Conservation (phyloP, 35 echinoderm and acorn worm species). For the Heliocidaris tuberculata region DNA sequence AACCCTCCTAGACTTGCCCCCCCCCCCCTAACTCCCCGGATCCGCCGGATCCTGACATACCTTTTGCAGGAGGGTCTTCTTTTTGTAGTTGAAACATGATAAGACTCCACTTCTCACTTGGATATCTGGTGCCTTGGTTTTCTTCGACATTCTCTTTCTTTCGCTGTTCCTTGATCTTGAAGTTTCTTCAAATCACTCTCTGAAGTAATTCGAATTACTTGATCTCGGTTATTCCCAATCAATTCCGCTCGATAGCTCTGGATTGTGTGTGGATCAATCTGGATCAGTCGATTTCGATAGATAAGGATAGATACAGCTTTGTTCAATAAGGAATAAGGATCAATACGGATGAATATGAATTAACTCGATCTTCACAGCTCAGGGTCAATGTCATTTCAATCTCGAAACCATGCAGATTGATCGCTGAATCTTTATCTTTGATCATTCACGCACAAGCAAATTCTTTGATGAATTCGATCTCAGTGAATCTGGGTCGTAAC, state of each 20-base stretch:
- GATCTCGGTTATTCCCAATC: neutral
- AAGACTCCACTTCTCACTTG: neutral
- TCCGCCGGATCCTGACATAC: neutral
- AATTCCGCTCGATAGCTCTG: neutral
- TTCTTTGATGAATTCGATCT: too few relatives aligned
- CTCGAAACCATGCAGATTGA: too few relatives aligned
- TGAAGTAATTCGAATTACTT: neutral
- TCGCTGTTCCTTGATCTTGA: neutral
- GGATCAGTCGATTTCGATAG: neutral
- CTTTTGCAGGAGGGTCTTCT: neutral
- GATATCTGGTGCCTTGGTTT: neutral
- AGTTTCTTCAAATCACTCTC: neutral
- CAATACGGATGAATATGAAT: too few relatives aligned
- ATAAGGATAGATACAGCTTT: too few relatives aligned
- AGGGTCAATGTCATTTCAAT: too few relatives aligned
- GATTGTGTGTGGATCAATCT: neutral
- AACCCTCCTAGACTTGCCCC: neutral
- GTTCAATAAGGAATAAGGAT: too few relatives aligned
- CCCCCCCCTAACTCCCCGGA: neutral
- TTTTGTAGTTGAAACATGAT: neutral
- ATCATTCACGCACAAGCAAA: too few relatives aligned
- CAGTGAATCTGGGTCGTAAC: too few relatives aligned
- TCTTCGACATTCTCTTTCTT: neutral
- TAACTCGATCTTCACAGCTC: too few relatives aligned
- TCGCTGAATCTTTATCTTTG: too few relatives aligned